Base-by-base conservation (phyloP, 2,888 invertebrate species). In the Nemurella pictetii region DNA sequence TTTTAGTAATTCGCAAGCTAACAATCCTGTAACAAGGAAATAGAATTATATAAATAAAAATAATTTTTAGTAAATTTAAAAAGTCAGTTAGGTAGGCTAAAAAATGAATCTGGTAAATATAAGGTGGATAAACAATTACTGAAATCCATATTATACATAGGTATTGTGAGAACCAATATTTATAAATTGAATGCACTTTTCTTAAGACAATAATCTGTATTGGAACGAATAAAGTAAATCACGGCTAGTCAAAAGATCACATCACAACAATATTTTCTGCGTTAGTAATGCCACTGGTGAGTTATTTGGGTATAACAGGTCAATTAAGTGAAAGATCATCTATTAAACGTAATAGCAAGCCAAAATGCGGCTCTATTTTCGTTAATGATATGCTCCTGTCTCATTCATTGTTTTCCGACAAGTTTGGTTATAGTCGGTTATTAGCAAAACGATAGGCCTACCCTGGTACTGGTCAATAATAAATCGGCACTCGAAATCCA, bases 341-440 rank as follows among this genome's bases (percentile, higher is more conserved):
- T 20, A 75, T 26, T 28, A 9, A n/a, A 75, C 29, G 25, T 75
- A n/a, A 75, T 75, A 75, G 12, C 25, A 26, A 7, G 27, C 75
- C 15, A 3, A 26, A 75, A 26, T 26, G 15, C 12, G 25, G 25
- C 75, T 15, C 0, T 25, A 26, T 2, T 5, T 9, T 26, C 1
- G 29, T 30, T 29, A 35, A 32, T 80, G 30, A 80, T 80, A 80
- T 80, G 29, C 29, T 12, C n/a, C 28, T 30, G n/a, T n/a, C 32
- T 12, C 30, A n/a, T 80, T 80, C 28, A 80, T 80, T 80, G 32
- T 80, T 32, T 28, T 29, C 27, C 75, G 29, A 75, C 75, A 28
- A 75, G 82, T 82, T 82, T 82, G 82, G 82, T 82, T 82, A 82
- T 55, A 82, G 82, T 55, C 55, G 82, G 80, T 55, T 27, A 82